Evolutionary conservation across 2,113 vertebrate genomes (phyloP).

Genomic region (Salminus brasiliensis): DNA sequence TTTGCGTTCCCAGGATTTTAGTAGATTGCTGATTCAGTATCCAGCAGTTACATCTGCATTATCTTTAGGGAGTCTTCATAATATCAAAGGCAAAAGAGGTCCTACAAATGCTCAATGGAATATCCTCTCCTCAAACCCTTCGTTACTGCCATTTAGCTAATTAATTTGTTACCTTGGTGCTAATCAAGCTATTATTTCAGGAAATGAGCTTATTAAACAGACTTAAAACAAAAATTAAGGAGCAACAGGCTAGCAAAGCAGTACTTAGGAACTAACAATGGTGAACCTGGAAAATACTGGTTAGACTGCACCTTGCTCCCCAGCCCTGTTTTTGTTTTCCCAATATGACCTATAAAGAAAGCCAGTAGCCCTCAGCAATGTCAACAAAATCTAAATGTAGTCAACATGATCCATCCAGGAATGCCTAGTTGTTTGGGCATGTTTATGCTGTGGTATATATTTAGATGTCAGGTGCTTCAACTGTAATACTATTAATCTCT

Average conservation of each 20-base stretch:
- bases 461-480: not conserved
- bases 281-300: not conserved
- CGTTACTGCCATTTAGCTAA: not conserved
- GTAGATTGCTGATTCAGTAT: no score
- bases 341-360: not conserved
- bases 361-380: not conserved
- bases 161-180: not conserved
- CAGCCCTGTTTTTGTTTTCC: not conserved
- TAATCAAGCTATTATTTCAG: no score
- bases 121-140: not conserved
- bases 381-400: not conserved
- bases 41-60: no score
- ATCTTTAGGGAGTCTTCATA: not conserved
- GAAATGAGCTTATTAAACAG: no score
- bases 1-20: not conserved
- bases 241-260: not conserved
- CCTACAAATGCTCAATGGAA: not conserved
- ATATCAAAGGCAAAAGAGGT: not conserved
- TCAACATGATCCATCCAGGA: not conserved
- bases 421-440: not conserved
- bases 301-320: not conserved
- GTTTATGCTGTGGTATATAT: not conserved
- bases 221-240: no score
- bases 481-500: not conserved
- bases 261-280: not conserved